Evolutionary conservation across 2,797 vertebrate genomes (phyloP), one percentile per base, ranked within the genome.

Genomic region (Pangasius djambal): DNA sequence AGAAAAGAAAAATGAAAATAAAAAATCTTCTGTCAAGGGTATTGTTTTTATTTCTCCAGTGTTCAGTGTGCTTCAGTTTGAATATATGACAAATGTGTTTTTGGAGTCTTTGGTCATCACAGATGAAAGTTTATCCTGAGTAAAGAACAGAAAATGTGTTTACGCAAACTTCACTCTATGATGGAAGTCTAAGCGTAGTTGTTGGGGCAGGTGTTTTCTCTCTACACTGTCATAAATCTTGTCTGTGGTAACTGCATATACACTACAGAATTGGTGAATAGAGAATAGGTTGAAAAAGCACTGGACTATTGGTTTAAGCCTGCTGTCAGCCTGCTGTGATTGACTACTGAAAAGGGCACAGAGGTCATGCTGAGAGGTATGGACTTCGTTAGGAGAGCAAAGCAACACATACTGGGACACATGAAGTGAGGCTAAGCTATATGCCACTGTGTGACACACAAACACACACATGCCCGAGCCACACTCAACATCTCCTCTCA

Each of bases 291-390:
- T 85, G 31, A 70, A 83, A 37, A 50, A 85, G 48, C 20, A 0
- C 48, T 9, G 44, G 61, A 55, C 83, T 85, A 8, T 59, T 63
- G 70, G 44, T 83, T 89, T 40, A 63, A 82, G 85, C 89, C n/a
- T 10, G 15, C 83, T 88, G 86, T 88, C 78, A 50, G 57, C 52
- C 67, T 74, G 88, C 88, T 84, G 87, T 86, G 79, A 84, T 44
- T 88, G 87, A 75, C 78, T 72, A 34, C 25, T 86, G 55, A 83
- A 90, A 91, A 92, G 89, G 90, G 90, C 90, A 91, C 40, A 63
- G 52, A 86, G 85, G 83, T 91, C 88, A 87, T 81, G 89, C 84
- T 85, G 89, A 90, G 90, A 72, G 57, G 70, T 86, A 59, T 55
- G 87, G 72, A 69, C 75, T 50, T 34, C 37, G 31, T 75, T 84